Conservation (phyloP, 2,888 invertebrate genomes). For the Apamea monoglypha region DNA sequence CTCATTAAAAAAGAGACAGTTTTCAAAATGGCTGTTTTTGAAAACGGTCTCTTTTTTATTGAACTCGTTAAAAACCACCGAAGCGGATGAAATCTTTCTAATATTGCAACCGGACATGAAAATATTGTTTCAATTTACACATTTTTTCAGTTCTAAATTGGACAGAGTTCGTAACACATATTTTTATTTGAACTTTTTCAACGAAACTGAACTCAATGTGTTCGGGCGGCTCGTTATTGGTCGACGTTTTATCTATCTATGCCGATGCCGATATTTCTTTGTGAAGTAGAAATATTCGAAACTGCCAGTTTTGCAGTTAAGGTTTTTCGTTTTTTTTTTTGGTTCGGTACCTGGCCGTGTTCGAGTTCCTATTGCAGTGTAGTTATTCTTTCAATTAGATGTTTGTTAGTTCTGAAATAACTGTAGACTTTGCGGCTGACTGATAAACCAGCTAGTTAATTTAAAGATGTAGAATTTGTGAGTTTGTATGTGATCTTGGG, state of each 20-base stretch:
- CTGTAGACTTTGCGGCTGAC: neutral
- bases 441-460: neutral
- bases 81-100: neutral
- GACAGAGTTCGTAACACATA: conserved; percentile 15
- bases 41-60: neutral
- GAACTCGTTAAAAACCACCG: neutral
- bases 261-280: conserved; percentile 43
- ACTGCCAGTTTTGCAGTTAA: conserved; percentile 36
- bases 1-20: too few species aligned
- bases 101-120: conserved; percentile 4
- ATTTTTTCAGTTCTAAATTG: conserved; percentile 43
- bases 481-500: neutral
- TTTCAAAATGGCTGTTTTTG: neutral
- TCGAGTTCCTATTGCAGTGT: neutral
- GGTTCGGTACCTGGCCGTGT: neutral
- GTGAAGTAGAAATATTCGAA: conserved; percentile 47
- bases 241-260: conserved; percentile 34
- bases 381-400: neutral
- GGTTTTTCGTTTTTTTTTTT: neutral
- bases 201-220: conserved; percentile 51
- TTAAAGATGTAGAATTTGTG: neutral
- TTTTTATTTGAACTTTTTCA: conserved; percentile 41
- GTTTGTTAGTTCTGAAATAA: conserved; percentile 3
- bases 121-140: conserved; percentile 20
- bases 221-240: conserved; percentile 56